Evolutionary conservation across 2,797 vertebrate species (phyloP).

Genomic region (Tamandua tetradactyla): DNA sequence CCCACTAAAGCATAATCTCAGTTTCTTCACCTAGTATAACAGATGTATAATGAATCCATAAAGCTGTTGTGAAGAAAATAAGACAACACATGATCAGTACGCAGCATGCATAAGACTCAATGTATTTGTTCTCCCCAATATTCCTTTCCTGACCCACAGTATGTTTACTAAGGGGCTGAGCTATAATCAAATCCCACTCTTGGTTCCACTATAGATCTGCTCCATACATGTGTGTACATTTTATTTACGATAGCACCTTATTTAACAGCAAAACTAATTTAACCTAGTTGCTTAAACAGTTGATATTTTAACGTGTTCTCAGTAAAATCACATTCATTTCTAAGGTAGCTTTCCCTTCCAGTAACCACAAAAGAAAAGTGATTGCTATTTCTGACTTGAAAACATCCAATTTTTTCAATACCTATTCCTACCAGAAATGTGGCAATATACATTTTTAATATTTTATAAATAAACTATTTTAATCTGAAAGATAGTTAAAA

Average conservation of each 20-base stretch:
- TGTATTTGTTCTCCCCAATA: neutral
- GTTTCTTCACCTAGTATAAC: slow-evolving; percentile 40
- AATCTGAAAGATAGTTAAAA: slow-evolving; percentile 47
- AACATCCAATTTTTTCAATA: slow-evolving; percentile 51
- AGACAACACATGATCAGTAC: neutral
- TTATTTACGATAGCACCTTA: slow-evolving; percentile 31
- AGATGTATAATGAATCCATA: neutral
- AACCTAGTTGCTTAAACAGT: slow-evolving; percentile 49
- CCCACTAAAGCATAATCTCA: slow-evolving; percentile 14
- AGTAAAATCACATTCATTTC: slow-evolving; percentile 51
- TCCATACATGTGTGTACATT: neutral
- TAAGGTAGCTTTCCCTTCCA: slow-evolving; percentile 29
- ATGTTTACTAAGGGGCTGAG: slow-evolving; percentile 43
- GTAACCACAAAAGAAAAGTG: neutral
- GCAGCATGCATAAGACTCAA: neutral
- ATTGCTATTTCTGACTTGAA: slow-evolving; percentile 61
- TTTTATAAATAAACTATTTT: slow-evolving; percentile 36
- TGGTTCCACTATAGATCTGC: slow-evolving; percentile 14
- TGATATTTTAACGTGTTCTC: slow-evolving; percentile 18
- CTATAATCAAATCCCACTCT: slow-evolving; percentile 38
- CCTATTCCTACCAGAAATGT: slow-evolving; percentile 38
- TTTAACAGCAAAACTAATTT: slow-evolving; percentile 51
- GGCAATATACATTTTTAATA: slow-evolving; percentile 26
- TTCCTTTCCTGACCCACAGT: neutral
- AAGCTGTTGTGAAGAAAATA: neutral